Percentiles rank a stretch among this genome's conserved stretches.
phyloP scores from a whole-genome alignment of 2,888 invertebrate species.

The Pammene fasciana region DNA sequence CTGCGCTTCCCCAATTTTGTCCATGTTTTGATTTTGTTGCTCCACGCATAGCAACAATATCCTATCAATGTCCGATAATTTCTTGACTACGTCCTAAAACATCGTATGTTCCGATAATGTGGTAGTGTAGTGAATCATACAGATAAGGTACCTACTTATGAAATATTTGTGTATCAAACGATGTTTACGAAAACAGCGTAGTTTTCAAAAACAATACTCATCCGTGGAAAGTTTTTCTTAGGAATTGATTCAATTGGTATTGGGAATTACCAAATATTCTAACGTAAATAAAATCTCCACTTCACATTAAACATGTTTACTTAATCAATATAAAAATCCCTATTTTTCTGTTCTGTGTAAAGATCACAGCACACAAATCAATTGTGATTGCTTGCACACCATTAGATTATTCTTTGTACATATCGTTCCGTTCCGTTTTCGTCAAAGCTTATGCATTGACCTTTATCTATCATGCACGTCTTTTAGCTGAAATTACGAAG shows the following conservation, averaged over 20 bases:
- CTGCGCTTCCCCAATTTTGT: slow-evolving; percentile 86
- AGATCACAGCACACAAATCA: too few relatives aligned
- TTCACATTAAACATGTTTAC: too few relatives aligned
- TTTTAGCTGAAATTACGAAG: background rate
- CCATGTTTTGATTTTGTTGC: slow-evolving; percentile 76
- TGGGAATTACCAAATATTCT: background rate
- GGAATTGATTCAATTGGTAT: background rate
- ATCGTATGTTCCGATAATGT: background rate
- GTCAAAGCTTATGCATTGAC: background rate
- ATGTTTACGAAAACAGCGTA: background rate
- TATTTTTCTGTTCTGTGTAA: too few relatives aligned
- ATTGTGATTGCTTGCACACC: too few relatives aligned
- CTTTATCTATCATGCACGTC: background rate
- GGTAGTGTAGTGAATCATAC: background rate
- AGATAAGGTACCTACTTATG: slow-evolving; percentile 24
- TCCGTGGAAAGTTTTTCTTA: background rate
- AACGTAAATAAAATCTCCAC: too few relatives aligned
- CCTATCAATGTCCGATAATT: slow-evolving; percentile 90
- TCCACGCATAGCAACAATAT: slow-evolving; percentile 85
- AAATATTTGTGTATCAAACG: background rate
- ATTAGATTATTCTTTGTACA: too few relatives aligned
- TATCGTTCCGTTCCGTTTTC: too few relatives aligned
- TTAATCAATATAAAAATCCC: too few relatives aligned
- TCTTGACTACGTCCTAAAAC: slow-evolving; percentile 84
- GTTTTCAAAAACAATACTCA: too few relatives aligned